Percentiles rank a stretch among this genome's conserved stretches.
Evolutionary conservation across 2,797 vertebrate genomes (phyloP).

Genomic region (Calcarius lapponicus): DNA sequence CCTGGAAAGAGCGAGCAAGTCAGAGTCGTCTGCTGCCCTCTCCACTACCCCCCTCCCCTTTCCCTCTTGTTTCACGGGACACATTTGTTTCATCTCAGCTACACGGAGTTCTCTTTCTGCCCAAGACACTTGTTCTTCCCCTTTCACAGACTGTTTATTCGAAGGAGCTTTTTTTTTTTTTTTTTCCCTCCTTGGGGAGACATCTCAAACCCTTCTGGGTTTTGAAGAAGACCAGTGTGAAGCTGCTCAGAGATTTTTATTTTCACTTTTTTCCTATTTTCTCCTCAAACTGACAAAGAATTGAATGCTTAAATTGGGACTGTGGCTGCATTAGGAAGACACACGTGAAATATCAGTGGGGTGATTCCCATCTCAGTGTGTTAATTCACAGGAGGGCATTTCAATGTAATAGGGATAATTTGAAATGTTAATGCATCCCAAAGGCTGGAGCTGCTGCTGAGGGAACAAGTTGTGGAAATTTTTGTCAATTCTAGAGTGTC

Average conservation of each 20-base stretch:
- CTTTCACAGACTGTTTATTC: not conserved
- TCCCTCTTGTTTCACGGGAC: constrained; percentile 46
- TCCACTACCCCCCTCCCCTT: constrained; percentile 22
- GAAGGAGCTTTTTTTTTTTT: not conserved
- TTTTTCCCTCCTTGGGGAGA: not conserved
- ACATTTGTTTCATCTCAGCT: constrained; percentile 45
- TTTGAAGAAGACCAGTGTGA: not conserved
- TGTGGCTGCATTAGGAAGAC: not conserved
- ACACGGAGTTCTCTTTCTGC: not conserved
- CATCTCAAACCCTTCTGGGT: not conserved
- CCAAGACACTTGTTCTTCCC: constrained; percentile 30
- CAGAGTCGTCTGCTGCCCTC: constrained; percentile 49
- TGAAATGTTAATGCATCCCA: not conserved
- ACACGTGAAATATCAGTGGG: not conserved
- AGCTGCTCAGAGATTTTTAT: not conserved
- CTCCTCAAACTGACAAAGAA: not conserved
- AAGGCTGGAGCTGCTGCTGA: not conserved
- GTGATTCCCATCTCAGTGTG: not conserved
- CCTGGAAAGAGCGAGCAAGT: constrained; percentile 50
- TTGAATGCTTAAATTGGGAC: not conserved
- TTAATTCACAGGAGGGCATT: not conserved
- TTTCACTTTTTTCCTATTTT: not conserved
- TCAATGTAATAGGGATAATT: not conserved
- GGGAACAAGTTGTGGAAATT: not conserved
- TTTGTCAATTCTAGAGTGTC: not conserved